Base-by-base conservation (phyloP, 2,888 invertebrate species). In the Zaprionus bogoriensis region DNA sequence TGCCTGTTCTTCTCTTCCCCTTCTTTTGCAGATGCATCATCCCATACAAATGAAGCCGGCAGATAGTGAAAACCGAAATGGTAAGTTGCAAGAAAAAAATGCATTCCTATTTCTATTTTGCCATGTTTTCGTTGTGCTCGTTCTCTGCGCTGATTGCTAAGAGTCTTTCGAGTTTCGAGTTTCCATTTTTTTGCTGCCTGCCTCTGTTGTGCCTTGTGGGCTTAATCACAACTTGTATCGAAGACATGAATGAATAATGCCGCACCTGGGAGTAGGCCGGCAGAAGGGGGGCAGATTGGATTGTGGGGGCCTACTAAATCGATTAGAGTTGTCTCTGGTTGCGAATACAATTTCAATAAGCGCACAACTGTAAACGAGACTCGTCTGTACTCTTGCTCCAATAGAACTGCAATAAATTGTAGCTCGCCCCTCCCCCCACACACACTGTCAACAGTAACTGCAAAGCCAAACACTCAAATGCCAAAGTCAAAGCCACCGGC, bases 21-120 rank as follows among this genome's bases (percentile, higher is more conserved):
- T 1, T 25, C 36, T 50, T 38, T 95, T 95, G 66, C 95, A 98
- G 98, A 99, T 99, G 98, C 98, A 99, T 92, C 98, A 99, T 93
- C 98, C 99, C 57, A 98, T 99, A 89, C 99, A 99, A 92, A 99
- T 99, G 98, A 99, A 99, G 91, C 99, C 99, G 68, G 99, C 99
- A 88, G 99, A 99, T 92, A 98, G 97, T 92, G 99, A 99, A 93
- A 99, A 99, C 91, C 95, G 98, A 93, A 99, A 98, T 92, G 98
- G 98, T 98, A 92, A 96, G 97, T 95, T 19, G 25, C 10, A 32
- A 28, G 41, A 44, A 30, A 50, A 38, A 22, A 19, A 0, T 44
- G 12, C 14, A 14, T 10, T n/a, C n/a, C 17, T 6, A 28, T 46
- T 14, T 12, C 23, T 39, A 4, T 23, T 45, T 48, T 41, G 54